Conservation (phyloP, 2,888 invertebrate genomes). For the Agriotes lineatus region DNA sequence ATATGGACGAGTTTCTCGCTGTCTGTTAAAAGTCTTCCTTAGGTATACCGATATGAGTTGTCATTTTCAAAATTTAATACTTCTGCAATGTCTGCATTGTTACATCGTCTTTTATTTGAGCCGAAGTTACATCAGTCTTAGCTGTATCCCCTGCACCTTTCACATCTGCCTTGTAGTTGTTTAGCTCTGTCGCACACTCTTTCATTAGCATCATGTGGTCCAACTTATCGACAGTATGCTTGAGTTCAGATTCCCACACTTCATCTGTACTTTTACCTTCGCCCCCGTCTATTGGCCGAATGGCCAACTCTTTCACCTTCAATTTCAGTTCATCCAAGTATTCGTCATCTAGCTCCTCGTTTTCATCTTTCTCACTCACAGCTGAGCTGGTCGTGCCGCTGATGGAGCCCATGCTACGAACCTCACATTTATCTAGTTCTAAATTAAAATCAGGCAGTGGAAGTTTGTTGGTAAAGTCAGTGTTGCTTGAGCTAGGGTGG, state of each 20-base stretch:
- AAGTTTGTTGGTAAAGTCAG: constrained; percentile 38
- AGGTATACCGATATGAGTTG: constrained; percentile 19
- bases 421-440: constrained; percentile 72
- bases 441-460: constrained; percentile 68
- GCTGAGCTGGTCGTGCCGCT: constrained; percentile 69
- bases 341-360: constrained; percentile 63
- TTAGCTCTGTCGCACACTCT: constrained; percentile 72
- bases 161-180: constrained; percentile 53
- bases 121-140: constrained; percentile 24
- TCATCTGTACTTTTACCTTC: constrained; percentile 74
- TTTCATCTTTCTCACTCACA: constrained; percentile 67
- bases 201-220: constrained; percentile 79
- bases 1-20: constrained; percentile 22
- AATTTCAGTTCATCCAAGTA: constrained; percentile 77
- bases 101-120: constrained; percentile 10
- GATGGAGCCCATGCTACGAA: constrained; percentile 68
- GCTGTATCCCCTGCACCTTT: constrained; percentile 10
- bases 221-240: constrained; percentile 79
- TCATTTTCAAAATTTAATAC: constrained; percentile 14
- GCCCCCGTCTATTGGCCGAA: constrained; percentile 80
- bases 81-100: constrained; percentile 10
- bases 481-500: constrained; percentile 13
- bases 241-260: constrained; percentile 82
- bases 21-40: neutral
- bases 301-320: constrained; percentile 79